These are phyloP conservation scores for Plutomurus gul DNA, from an alignment of 1,140 invertebrate genomes.

Conservation along the genomic window DNA sequence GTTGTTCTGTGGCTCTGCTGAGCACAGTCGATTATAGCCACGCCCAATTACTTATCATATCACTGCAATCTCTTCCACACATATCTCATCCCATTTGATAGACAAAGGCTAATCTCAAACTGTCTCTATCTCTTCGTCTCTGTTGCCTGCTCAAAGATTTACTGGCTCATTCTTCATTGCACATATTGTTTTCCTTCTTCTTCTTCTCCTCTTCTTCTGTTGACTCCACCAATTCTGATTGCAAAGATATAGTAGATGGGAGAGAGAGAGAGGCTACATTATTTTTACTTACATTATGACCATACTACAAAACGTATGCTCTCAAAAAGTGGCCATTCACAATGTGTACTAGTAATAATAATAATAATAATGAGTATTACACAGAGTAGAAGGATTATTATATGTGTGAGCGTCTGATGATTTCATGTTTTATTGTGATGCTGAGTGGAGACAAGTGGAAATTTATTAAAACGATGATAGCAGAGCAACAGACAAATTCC, in stretches of 20 bases:
- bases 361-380: no score
- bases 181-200: not conserved
- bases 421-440: slow-evolving; percentile 25
- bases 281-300: no score
- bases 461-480: slow-evolving; percentile 28
- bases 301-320: no score
- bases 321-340: no score
- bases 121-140: not conserved
- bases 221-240: no score
- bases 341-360: no score
- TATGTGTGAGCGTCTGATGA: not conserved
- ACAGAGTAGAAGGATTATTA: no score
- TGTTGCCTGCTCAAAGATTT: slow-evolving; percentile 7
- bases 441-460: slow-evolving; percentile 4
- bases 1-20: not conserved
- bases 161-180: not conserved
- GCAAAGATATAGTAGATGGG: no score
- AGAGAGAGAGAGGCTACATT: no score
- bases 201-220: not conserved
- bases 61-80: slow-evolving; percentile 14
- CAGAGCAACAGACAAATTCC: not conserved
- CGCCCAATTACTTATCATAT: slow-evolving; percentile 26
- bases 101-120: slow-evolving; percentile 26
- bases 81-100: slow-evolving; percentile 27
- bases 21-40: slow-evolving; percentile 21